Percentiles rank a stretch among this genome's conserved stretches.
Evolutionary conservation across 2,888 invertebrate species (phyloP).

Genomic region (Ectropis crepuscularia): DNA sequence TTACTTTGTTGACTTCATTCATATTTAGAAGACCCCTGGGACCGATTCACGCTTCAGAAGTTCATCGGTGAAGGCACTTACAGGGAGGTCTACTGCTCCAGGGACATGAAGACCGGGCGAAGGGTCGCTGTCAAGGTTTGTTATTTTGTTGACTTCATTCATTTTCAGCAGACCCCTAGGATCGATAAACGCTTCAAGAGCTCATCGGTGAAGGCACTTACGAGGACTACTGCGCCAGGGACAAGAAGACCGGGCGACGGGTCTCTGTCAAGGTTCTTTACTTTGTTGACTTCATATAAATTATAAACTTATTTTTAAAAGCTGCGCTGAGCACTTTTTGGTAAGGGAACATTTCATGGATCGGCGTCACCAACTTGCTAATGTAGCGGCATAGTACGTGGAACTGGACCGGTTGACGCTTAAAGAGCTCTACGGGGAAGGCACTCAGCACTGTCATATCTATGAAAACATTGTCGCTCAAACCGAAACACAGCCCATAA

Average conservation of each 20-base stretch:
- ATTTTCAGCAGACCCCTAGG: conserved; percentile 89
- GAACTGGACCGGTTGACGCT: conserved; percentile 85
- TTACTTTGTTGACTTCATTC: neutral
- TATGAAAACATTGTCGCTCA: no score
- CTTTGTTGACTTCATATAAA: no score
- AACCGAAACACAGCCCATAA: no score
- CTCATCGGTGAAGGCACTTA: conserved; percentile 94
- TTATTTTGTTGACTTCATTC: neutral
- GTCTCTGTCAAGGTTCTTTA: conserved; percentile 88
- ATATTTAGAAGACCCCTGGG: conserved; percentile 82
- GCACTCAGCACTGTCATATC: conserved; percentile 63
- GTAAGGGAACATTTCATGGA: no score
- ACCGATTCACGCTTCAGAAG: conserved; percentile 88
- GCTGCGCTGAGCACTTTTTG: no score
- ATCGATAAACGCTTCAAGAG: conserved; percentile 88
- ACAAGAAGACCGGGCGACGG: conserved; percentile 85
- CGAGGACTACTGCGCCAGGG: conserved; percentile 89
- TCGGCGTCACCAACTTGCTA: no score
- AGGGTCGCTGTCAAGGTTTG: conserved; percentile 89
- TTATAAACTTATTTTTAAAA: conserved; percentile 81
- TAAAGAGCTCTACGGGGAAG: conserved; percentile 91
- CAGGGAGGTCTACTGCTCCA: conserved; percentile 91
- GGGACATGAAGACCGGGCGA: conserved; percentile 86
- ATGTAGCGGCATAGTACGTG: no score
- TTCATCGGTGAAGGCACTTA: conserved; percentile 94